A percentile compares a stretch with the other conserved stretches of the same genome.
Conservation (phyloP, 2,113 vertebrate genomes). For the Murina feae region DNA sequence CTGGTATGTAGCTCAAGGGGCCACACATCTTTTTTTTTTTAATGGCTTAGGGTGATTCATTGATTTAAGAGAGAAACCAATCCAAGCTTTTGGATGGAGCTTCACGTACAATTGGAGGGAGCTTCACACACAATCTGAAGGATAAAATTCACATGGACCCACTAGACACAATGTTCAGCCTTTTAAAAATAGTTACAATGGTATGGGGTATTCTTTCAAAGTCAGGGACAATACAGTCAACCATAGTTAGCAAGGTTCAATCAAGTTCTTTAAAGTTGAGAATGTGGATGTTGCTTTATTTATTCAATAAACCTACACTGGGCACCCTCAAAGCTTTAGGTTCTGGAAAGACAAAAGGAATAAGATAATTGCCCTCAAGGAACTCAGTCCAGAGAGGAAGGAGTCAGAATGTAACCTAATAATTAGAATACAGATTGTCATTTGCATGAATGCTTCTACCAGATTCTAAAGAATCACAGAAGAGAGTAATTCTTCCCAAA, state of each 20-base stretch:
- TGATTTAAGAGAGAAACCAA: constrained; percentile 1
- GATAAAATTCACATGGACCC: not conserved
- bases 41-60: not conserved
- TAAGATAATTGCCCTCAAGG: not conserved
- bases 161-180: not conserved
- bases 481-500: not conserved
- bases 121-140: not conserved
- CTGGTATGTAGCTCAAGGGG: not conserved
- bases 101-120: not conserved
- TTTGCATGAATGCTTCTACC: not conserved
- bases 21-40: not conserved
- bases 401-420: not conserved
- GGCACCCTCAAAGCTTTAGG: not conserved
- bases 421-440: not conserved
- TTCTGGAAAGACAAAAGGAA: not conserved
- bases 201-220: not conserved
- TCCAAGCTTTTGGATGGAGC: not conserved
- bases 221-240: not conserved
- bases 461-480: not conserved
- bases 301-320: not conserved
- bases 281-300: constrained; percentile 8
- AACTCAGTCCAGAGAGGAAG: not conserved
- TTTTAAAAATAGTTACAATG: not conserved
- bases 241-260: not conserved
- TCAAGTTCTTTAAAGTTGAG: not conserved